Evolutionary conservation across 2,113 vertebrate genomes (phyloP), one percentile per base, ranked within the genome.

Genomic region (Phylloscopus trochilus): DNA sequence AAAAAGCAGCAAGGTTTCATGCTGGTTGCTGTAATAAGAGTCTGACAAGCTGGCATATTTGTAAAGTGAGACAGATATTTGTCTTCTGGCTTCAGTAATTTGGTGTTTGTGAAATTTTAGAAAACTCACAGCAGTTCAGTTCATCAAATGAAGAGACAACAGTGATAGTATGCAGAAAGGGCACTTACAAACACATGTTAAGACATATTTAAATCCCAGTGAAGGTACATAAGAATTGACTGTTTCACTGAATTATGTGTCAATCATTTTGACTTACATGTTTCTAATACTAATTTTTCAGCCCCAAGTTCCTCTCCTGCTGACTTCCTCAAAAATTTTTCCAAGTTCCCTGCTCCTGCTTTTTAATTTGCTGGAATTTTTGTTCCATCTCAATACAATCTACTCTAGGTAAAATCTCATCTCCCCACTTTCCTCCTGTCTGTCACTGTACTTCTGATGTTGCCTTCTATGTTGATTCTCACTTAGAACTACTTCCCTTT

Each of bases 21-120:
- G 63, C 59, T 83, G 79, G 43, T 77, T 93, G 75, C 59, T 88
- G 67, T 46, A 83, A 80, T 59, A 87, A 76, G 62, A 73, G 43
- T 83, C 82, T 86, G 67, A 87, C 74, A 86, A 87, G 82, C 27
- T 73, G 68, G 24, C 31, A 21, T 37, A 52, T 70, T 90, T 83
- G 55, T 68, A 56, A 89, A 92, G 64, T 22, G 20, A 93, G 82
- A 90, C 79, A 83, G 59, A n/a, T 83, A 75, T 56, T 92, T 93
- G 58, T 86, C 44, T 83, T 70, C 72, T 87, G 72, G 47, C 35
- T 90, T 90, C 60, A 35, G 66, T 72, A 88, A 83, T 64, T 47
- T 64, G 52, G 46, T 63, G 35, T 68, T 86, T 76, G 69, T 94
- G 49, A 87, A 74, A 90, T 64, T 83, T 81, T 81, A 66, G 35